Percentiles rank a stretch among this genome's conserved stretches.
phyloP scores from a whole-genome alignment of 2,797 vertebrate genomes.

The Pelochelys cantorii region DNA sequence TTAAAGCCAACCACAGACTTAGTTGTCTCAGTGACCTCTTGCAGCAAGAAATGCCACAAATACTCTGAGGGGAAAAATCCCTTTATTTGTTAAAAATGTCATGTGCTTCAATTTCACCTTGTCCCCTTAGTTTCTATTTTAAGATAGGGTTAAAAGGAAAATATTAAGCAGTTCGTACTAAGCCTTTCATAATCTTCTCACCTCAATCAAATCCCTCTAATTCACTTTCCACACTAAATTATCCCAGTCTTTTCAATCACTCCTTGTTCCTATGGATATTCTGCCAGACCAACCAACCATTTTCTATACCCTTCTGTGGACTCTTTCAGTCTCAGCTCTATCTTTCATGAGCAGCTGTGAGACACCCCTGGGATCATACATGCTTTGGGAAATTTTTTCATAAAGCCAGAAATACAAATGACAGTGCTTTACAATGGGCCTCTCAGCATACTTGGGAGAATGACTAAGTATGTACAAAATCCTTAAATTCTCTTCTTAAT shows the following conservation, averaged over 20 bases:
- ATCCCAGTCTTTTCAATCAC: constrained; percentile 12
- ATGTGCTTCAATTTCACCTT: constrained; percentile 36
- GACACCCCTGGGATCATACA: constrained; percentile 15
- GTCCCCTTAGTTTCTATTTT: not conserved
- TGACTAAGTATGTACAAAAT: not conserved
- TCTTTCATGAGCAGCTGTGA: constrained; percentile 50
- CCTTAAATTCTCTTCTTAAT: not conserved
- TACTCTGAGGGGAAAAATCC: not conserved
- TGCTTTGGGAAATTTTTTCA: not conserved
- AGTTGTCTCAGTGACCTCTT: not conserved
- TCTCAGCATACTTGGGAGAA: not conserved
- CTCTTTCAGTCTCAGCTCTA: constrained; percentile 35
- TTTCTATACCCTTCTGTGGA: constrained; percentile 20
- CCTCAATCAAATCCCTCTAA: constrained; percentile 45
- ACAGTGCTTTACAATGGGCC: not conserved
- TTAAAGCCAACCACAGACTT: not conserved
- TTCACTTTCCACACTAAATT: constrained; percentile 36
- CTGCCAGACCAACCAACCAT: constrained; percentile 15
- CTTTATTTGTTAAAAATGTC: not conserved
- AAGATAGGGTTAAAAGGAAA: constrained; percentile 3
- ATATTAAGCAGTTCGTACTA: constrained; percentile 11
- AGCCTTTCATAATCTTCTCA: constrained; percentile 31
- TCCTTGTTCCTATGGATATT: constrained; percentile 26
- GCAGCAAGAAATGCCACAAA: not conserved
- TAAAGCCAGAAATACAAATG: not conserved